These are phyloP conservation scores for Platyura marginata DNA, from an alignment of 1,140 invertebrate genomes.

Conservation along the genomic window DNA sequence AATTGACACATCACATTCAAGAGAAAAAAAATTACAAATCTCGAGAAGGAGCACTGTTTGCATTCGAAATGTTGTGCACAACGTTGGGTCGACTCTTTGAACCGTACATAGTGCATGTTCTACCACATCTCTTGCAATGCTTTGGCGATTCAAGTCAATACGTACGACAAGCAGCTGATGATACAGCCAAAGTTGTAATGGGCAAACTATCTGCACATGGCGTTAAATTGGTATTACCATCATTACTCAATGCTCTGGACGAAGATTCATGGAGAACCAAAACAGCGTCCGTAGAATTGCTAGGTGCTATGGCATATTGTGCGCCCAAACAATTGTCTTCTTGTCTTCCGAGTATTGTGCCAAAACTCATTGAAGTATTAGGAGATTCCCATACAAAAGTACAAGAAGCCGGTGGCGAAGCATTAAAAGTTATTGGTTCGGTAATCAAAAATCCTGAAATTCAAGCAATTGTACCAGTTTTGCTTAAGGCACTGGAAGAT, in stretches of 20 bases:
- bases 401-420: conserved; percentile 90
- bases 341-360: conserved; percentile 93
- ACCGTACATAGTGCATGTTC: conserved; percentile 93
- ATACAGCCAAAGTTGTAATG: conserved; percentile 92
- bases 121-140: conserved; percentile 86
- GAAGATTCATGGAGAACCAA: conserved; percentile 99
- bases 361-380: conserved; percentile 92
- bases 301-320: conserved; percentile 96
- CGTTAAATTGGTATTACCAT: conserved; percentile 86
- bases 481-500: conserved; percentile 89
- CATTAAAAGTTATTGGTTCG: conserved; percentile 89
- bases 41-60: conserved; percentile 89
- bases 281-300: conserved; percentile 85
- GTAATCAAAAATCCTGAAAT: conserved; percentile 99
- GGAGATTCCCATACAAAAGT: conserved; percentile 97
- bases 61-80: conserved; percentile 91
- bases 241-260: conserved; percentile 80
- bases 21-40: conserved; percentile 91
- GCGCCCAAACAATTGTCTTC: conserved; percentile 96
- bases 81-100: conserved; percentile 94
- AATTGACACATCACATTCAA: conserved; percentile 83
- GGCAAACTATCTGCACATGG: conserved; percentile 90
- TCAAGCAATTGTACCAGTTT: conserved; percentile 82
- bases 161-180: conserved; percentile 80
- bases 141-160: conserved; percentile 91